Evolutionary conservation across 2,888 invertebrate genomes (phyloP).

Genomic region (Hylaea fasciaria): DNA sequence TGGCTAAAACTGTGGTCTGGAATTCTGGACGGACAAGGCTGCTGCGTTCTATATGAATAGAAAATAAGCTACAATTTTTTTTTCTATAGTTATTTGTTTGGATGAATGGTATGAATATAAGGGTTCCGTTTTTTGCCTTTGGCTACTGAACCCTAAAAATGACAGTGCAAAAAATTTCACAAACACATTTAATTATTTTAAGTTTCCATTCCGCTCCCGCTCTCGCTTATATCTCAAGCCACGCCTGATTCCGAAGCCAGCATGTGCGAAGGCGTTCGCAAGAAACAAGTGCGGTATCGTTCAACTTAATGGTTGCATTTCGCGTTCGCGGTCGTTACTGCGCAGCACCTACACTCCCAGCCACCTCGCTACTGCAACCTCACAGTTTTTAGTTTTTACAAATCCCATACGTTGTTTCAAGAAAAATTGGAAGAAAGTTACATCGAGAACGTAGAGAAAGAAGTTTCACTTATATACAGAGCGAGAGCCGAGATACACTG

Average conservation of each 20-base stretch:
- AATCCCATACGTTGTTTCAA: neutral
- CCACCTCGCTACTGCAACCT: slow-evolving; percentile 2
- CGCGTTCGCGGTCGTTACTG: slow-evolving; percentile 40
- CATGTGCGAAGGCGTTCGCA: slow-evolving; percentile 38
- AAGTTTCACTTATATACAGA: neutral
- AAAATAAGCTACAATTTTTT: too few species aligned
- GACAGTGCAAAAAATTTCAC: too few species aligned
- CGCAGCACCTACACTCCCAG: slow-evolving; percentile 31
- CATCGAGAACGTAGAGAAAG: neutral
- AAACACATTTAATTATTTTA: too few species aligned
- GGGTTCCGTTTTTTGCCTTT: too few species aligned
- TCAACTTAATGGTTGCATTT: slow-evolving; percentile 54
- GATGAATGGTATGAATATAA: too few species aligned
- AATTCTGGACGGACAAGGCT: too few species aligned
- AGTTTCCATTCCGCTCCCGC: slow-evolving; percentile 24
- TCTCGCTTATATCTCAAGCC: slow-evolving; percentile 10
- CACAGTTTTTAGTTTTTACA: neutral
- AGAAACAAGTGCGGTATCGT: slow-evolving; percentile 50
- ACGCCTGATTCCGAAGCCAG: slow-evolving; percentile 12
- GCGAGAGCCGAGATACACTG: too few species aligned
- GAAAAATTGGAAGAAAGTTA: neutral
- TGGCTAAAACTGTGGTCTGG: too few species aligned
- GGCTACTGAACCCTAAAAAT: too few species aligned
- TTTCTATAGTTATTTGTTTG: too few species aligned
- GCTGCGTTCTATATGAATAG: too few species aligned